Base-by-base conservation (phyloP, 2,113 vertebrate species). In the Azemiops feae region DNA sequence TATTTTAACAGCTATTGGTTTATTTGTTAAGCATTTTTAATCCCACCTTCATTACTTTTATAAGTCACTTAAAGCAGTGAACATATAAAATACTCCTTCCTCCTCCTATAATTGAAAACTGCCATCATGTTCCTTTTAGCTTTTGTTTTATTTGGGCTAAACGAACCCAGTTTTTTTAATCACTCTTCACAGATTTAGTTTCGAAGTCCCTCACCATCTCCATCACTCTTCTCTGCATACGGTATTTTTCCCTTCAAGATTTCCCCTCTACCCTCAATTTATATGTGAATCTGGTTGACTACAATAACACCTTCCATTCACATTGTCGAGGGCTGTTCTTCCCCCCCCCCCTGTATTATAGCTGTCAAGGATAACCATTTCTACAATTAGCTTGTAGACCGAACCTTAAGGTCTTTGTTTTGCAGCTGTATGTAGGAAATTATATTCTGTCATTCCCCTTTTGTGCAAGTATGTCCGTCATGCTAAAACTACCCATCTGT, bases 201-300 rank as follows among this genome's bases (percentile, higher is more conserved):
- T 81, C 18, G 3, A 81, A 43, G 74, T 22, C 34, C 34, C 18
- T 39, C n/a, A 81, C n/a, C n/a, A 3, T 39, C 69, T 81, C 20
- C 34, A 39, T 81, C 16, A 0, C 34, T 81, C 34, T 81, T 43
- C n/a, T 81, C 18, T 43, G 74, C 34, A 43, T 34, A 39, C 16
- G 0, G 6, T 39, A 74, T 81, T 39, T 81, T 43, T 10, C 20
- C 50, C n/a, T 96, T 97, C 87, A 93, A 96, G 93, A 93, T 96
- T 96, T 97, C 95, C 97, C 97, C 91, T 95, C 96, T 57, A 45
- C 94, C 93, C 92, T 94, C 96, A 97, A 97, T 97, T 96, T 97
- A 94, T 97, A 95, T 95, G 95, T 97, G 95, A 98, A 97, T 97
- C 96, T 95, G 96, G 96, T 97, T 95, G 97, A 96, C 96, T 94